phyloP scores from a whole-genome alignment of 2,113 vertebrate species.

The Callipepla squamata region DNA sequence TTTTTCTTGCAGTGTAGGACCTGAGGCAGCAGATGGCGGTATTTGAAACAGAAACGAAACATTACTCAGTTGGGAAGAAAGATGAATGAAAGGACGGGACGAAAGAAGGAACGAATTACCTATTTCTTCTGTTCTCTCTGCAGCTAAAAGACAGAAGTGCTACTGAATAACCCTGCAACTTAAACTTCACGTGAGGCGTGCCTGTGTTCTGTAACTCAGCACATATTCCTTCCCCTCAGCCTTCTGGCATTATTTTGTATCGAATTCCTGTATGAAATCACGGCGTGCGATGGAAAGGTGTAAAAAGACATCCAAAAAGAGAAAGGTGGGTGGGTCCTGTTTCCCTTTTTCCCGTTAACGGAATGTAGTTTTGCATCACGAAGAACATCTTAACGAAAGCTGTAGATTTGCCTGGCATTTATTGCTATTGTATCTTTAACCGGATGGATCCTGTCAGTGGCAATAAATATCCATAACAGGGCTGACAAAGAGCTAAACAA shows the following conservation, averaged over 20 bases:
- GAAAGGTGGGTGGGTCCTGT: background rate
- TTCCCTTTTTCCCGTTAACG: background rate
- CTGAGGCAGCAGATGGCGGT: background rate
- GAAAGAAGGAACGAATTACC: background rate
- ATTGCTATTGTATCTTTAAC: background rate
- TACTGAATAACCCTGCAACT: background rate
- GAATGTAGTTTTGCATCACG: background rate
- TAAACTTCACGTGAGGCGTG: background rate
- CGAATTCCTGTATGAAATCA: background rate
- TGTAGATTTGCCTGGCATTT: background rate
- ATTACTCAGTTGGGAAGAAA: background rate
- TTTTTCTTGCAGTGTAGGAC: background rate
- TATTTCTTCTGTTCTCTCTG: background rate
- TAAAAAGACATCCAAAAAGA: background rate
- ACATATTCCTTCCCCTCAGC: background rate
- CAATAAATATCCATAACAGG: background rate
- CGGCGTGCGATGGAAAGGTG: background rate
- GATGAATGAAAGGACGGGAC: no score
- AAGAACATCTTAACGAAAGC: conserved; percentile 11
- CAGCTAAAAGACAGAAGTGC: background rate
- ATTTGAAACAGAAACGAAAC: background rate
- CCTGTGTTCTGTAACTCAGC: background rate
- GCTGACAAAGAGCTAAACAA: background rate
- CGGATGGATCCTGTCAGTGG: background rate
- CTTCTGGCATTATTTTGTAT: background rate